These are phyloP conservation scores for Leucophenga varia DNA, from an alignment of 1,140 invertebrate species.

Conservation along the genomic window DNA sequence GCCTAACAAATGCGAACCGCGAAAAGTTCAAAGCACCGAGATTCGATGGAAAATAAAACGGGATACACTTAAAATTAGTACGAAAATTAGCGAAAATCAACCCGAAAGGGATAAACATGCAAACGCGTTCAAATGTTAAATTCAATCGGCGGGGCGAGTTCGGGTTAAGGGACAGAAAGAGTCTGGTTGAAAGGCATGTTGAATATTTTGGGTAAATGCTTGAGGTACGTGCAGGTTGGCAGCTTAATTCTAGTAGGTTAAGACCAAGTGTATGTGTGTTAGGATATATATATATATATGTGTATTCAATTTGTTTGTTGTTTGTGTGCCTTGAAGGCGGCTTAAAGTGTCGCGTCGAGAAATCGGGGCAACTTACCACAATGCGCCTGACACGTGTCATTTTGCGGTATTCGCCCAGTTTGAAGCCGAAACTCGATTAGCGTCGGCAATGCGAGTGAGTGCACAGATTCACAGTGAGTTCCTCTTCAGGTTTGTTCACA, in stretches of 20 bases:
- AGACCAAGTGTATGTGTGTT: constrained; percentile 4
- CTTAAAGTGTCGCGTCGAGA: constrained; percentile 1
- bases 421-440: constrained; percentile 23
- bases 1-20: constrained; percentile 4
- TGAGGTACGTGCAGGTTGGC: constrained; percentile 6
- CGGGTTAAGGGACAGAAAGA: constrained; percentile 16
- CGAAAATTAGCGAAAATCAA: constrained; percentile 16
- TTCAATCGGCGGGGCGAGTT: constrained; percentile 22
- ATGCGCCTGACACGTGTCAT: constrained; percentile 52
- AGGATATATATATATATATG: no score
- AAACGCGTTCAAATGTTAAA: constrained; percentile 40
- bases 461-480: no score
- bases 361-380: constrained; percentile 33
- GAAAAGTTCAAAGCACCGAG: constrained; percentile 33
- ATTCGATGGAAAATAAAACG: constrained; percentile 24
- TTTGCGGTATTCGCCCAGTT: constrained; percentile 47
- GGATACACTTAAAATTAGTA: constrained; percentile 39
- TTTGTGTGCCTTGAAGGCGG: constrained; percentile 13
- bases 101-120: constrained; percentile 23
- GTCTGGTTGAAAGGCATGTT: constrained; percentile 6
- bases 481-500: no score
- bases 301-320: constrained; percentile 5
- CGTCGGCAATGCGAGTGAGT: constrained; percentile 20
- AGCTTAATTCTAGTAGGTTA: constrained; percentile 1
- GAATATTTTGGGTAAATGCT: constrained; percentile 15